Conservation (phyloP, 2,888 invertebrate species). For the Magallana nippona region DNA sequence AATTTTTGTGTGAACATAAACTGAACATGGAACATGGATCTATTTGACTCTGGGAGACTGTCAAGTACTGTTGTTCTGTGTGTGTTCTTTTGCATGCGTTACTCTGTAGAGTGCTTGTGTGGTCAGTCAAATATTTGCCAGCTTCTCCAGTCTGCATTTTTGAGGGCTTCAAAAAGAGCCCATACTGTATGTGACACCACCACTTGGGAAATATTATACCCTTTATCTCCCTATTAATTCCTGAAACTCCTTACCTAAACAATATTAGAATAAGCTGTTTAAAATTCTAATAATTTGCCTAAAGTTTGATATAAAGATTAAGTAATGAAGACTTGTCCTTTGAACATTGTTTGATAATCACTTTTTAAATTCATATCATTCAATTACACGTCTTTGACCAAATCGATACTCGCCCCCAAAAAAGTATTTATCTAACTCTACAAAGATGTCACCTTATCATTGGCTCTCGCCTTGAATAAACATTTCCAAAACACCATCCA, state of each 20-base stretch:
- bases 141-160: not conserved
- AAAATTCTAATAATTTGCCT: slow-evolving; percentile 21
- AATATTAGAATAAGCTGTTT: slow-evolving; percentile 22
- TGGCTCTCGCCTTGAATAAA: not conserved
- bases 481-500: slow-evolving; percentile 22
- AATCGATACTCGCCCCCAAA: slow-evolving; percentile 16
- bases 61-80: too few relatives aligned
- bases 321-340: slow-evolving; percentile 14
- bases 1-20: too few relatives aligned
- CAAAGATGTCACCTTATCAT: slow-evolving; percentile 17
- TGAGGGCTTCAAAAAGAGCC: not conserved
- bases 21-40: too few relatives aligned
- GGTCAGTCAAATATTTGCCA: slow-evolving; percentile 12
- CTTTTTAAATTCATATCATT: slow-evolving; percentile 24
- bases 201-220: not conserved
- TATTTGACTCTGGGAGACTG: too few relatives aligned
- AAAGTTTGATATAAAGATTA: slow-evolving; percentile 24
- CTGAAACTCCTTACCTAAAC: slow-evolving; percentile 15
- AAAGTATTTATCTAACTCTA: slow-evolving; percentile 22
- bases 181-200: not conserved
- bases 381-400: slow-evolving; percentile 17
- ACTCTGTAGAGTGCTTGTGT: slow-evolving; percentile 14
- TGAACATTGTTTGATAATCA: slow-evolving; percentile 27
- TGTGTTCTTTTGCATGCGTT: not conserved
- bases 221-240: not conserved